Base-by-base conservation (phyloP, 2,113 vertebrate species). In the Condylura cristata region DNA sequence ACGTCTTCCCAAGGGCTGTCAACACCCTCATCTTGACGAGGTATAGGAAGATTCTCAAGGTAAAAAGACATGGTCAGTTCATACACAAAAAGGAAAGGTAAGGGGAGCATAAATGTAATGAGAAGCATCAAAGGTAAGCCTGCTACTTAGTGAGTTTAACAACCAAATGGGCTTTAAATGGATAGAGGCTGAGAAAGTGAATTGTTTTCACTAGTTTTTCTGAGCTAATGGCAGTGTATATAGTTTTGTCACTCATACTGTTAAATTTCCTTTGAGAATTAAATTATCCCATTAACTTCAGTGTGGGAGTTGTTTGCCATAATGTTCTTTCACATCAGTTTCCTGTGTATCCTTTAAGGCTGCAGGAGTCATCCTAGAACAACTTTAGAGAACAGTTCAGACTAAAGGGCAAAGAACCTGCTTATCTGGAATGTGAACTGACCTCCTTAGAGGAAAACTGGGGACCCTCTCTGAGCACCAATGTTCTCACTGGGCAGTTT, bases 301-400 rank as follows among this genome's bases (percentile, higher is more conserved):
- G 28, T 8, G 3, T 37, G 79, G 37, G 63, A 56, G 11, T 70
- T 44, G 22, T 53, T 81, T 89, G 68, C 78, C 9, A 12, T 51
- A 76, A 82, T 53, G 44, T 63, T 78, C 30, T 60, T 90, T 90
- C 60, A 28, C 8, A 26, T 72, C n/a, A 34, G 22, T 85, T 81
- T 92, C 71, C 86, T 66, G 37, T 56, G 44, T 91, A 12, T 79
- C 53, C 51, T 63, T 90, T 93, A 84, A 65, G 51, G 48, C 20
- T 80, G 34, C 10, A 17, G 17, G 90, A 88, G n/a, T n/a, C 53
- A 81, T 61, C 32, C 34, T 32, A 46, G 53, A 96, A 85, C 80
- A 60, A 48, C 18, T 68, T n/a, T 8, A 65, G 32, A 75, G 26
- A 26, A 46, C 34, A 58, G n/a, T 70, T 70, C 51, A 80, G 71